Base-by-base conservation (phyloP, 92 coral and sea anemone species). In the Porites evermanni region DNA sequence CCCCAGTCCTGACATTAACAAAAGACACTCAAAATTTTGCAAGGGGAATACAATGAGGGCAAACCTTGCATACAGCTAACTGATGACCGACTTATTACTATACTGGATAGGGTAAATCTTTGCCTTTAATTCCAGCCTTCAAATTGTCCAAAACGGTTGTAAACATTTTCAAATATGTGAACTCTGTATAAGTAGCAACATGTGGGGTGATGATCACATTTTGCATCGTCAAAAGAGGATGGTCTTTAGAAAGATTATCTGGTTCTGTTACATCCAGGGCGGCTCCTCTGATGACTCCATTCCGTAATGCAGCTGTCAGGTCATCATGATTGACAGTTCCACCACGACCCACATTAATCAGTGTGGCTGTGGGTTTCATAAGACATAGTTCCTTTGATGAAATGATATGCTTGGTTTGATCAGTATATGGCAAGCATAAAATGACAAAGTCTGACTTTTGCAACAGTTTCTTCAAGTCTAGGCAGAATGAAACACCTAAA, bases 341-440 rank as follows among this genome's bases (percentile, higher is more conserved):
- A 12, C 94, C 96, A 14, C 96, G 93, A 44, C 96, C 92, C 61
- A 93, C 71, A 53, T 93, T 94, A 74, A 94, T 93, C 61, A 94
- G 76, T 5, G 86, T 86, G 6, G 94, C 96, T 44, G 95, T 75
- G 18, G 94, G 89, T 65, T 94, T 94, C 94, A 93, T 94, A 17
- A 38, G 53, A 51, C 80, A 67, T 1, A 94, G 87, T 76, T 94
- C 91, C 65, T 82, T 60, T 12, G 90, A 87, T 16, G 93, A 59
- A 17, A 94, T 94, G 74, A 94, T 67, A 82, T 94, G 79, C 20
- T 64, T 84, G 63, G 97, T 91, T 75, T 91, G 64, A 12, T 87
- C 72, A 2, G 95, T 89, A 2, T 86, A 83, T 65, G 94, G 89
- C 29, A 85, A 56, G 44, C 93, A 75, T 23, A 94, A 77, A 32